A percentile compares a stretch with the other conserved stretches of the same genome.
phyloP scores from a whole-genome alignment of 2,113 vertebrate genomes.

The Pleuronectes platessa region DNA sequence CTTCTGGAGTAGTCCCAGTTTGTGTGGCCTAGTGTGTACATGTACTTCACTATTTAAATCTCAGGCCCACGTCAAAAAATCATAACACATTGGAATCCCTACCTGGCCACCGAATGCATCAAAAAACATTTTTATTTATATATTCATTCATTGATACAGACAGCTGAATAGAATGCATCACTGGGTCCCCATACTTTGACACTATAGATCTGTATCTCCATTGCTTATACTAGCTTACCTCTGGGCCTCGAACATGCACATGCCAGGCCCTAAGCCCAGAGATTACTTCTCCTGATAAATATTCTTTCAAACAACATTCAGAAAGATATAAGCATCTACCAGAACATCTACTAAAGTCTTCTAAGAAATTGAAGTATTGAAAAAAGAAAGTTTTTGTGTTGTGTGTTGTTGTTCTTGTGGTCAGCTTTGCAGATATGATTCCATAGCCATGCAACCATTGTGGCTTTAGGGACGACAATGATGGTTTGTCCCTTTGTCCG shows the following conservation, averaged over 20 bases:
- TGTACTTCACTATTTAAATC: conserved; percentile 41
- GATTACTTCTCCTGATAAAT: neutral
- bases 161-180: conserved; percentile 48
- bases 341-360: neutral
- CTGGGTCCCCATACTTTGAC: conserved; percentile 23
- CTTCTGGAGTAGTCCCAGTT: neutral
- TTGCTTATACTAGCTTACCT: neutral
- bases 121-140: conserved; percentile 57
- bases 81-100: conserved; percentile 43
- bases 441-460: no score
- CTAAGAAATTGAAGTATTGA: no score
- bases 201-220: conserved; percentile 46
- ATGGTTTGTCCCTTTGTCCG: no score
- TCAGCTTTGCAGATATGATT: no score
- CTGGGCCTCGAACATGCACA: conserved; percentile 2
- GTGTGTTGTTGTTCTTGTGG: no score
- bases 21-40: neutral
- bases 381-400: no score
- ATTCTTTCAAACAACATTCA: neutral
- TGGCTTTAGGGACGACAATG: no score
- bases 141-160: conserved; percentile 60
- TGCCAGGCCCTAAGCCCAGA: neutral
- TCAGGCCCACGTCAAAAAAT: conserved; percentile 25
- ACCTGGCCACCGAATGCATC: conserved; percentile 34
- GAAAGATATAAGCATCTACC: neutral